phyloP scores from a whole-genome alignment of 1,140 invertebrate species.

The Eumaeus atala region DNA sequence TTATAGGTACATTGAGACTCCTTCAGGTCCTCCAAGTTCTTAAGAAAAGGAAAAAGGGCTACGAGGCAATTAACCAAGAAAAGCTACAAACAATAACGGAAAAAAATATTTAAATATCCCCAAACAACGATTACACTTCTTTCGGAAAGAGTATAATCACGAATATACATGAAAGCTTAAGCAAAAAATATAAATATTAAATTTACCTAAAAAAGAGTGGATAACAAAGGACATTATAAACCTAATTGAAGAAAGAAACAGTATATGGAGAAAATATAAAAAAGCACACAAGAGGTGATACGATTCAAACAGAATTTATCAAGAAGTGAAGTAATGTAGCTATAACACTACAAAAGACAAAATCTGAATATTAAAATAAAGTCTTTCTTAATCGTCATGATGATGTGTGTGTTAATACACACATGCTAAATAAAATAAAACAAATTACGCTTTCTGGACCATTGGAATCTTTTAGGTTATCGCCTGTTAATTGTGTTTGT shows the following conservation, averaged over 20 bases:
- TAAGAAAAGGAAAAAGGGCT: too few species aligned
- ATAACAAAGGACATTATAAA: conserved; percentile 22
- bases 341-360: conserved; percentile 20
- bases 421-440: conserved; percentile 6
- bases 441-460: neutral
- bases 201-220: too few species aligned
- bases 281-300: conserved; percentile 8
- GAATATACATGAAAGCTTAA: too few species aligned
- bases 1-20: too few species aligned
- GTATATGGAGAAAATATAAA: conserved; percentile 17
- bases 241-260: conserved; percentile 23
- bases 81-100: too few species aligned
- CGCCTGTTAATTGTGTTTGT: neutral
- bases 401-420: conserved; percentile 28
- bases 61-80: too few species aligned
- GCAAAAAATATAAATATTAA: too few species aligned
- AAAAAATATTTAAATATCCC: too few species aligned
- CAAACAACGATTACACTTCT: too few species aligned
- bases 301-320: conserved; percentile 9
- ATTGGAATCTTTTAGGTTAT: neutral
- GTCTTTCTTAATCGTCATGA: conserved; percentile 16
- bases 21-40: too few species aligned
- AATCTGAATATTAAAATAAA: conserved; percentile 25
- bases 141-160: too few species aligned
- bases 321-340: conserved; percentile 21